Evolutionary conservation across 2,113 vertebrate genomes (phyloP), one percentile per base, ranked within the genome.

Genomic region (Mustelus asterias): DNA sequence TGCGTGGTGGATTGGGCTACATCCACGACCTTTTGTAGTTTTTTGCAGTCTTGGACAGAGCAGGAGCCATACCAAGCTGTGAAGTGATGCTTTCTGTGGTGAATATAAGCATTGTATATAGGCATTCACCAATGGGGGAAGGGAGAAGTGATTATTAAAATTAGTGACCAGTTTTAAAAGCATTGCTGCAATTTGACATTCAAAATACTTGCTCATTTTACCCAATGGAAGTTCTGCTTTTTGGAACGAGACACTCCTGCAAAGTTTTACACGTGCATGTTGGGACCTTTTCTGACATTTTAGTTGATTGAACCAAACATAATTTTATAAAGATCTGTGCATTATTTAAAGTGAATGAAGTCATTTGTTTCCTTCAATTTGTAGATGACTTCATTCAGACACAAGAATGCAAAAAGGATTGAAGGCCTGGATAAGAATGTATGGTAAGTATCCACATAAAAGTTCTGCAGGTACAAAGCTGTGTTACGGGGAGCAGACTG

Each of bases 381-480:
- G 41, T 96, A 97, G 96, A 98, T 98, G 98, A 97, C 98, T 96
- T 97, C 98, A 96, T 97, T 96, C 44, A 98, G 97, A 96, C 98
- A 99, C 96, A 98, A 97, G 96, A 98, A 98, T 95, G 95, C 99
- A 95, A 99, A 98, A 97, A 97, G 99, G 96, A 99, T 99, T 44
- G 98, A 99, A 97, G 99, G 99, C 63, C 98, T 99, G 96, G 98
- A 99, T 96, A 98, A 98, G 96, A 99, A 99, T 94, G 96, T 99
- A 0, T 99, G 99, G 99, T 99, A 96, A 98, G 98, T 97, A 96
- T 89, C n/a, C 33, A 33, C 13, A 33, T 63, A 1, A 90, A 60
- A 90, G 2, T 6, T 10, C 3, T 58, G 76, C n/a, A 14, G 13
- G 48, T 29, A 60, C 11, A 89, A 58, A 58, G 11, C 4, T n/a